These are phyloP conservation scores for Cinclus mexicanus DNA, from an alignment of 2,113 vertebrate species.

Conservation along the genomic window DNA sequence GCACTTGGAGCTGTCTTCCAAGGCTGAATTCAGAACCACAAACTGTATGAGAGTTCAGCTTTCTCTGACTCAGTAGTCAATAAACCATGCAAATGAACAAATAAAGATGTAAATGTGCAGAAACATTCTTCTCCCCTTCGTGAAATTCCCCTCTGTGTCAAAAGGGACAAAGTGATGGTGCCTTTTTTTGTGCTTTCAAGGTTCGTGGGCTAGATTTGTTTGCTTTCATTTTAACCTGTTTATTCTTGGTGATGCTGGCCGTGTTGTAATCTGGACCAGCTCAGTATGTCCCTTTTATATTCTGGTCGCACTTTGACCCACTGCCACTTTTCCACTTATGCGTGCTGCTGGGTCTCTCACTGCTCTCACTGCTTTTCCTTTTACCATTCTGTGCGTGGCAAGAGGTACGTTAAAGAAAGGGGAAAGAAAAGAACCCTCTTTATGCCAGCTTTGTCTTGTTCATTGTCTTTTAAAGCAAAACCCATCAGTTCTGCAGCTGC, in stretches of 20 bases:
- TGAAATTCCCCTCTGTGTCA: neutral
- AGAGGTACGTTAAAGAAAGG: neutral
- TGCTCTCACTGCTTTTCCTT: neutral
- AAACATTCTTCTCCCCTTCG: neutral
- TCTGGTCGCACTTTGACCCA: neutral
- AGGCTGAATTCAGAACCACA: neutral
- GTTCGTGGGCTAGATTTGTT: fast-evolving
- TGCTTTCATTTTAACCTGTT: neutral
- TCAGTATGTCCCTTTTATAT: neutral
- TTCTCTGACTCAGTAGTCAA: neutral
- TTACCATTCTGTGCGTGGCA: neutral
- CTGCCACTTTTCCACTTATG: neutral
- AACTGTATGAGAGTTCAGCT: neutral
- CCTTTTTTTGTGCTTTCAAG: neutral
- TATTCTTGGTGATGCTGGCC: neutral
- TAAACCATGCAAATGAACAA: neutral
- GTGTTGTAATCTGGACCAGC: neutral
- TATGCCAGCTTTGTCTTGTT: neutral
- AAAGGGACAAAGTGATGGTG: neutral
- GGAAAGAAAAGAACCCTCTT: neutral
- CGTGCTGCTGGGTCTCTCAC: neutral
- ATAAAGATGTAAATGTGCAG: neutral
- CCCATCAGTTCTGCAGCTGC: neutral
- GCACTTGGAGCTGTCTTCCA: neutral
- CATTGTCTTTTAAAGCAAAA: neutral